Base-by-base conservation (phyloP, 2,888 invertebrate genomes). In the Apocheima hispidaria region DNA sequence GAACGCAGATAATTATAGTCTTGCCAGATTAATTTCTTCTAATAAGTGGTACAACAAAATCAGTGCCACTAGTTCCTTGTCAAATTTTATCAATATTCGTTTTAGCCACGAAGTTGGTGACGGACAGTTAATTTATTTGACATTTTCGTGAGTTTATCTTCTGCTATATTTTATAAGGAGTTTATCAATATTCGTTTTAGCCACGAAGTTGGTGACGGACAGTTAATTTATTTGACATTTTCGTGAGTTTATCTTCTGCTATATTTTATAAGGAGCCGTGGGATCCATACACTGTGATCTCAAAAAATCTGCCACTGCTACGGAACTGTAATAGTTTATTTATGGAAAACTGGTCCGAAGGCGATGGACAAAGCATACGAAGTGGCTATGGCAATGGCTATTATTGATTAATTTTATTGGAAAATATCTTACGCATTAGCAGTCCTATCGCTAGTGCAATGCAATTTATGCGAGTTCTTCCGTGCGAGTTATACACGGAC, bases 281-380 rank as follows among this genome's bases (percentile, higher is more conserved):
- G 40, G 63, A 64, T 53, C 44, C 38, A 64, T 53, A 38, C 38
- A 23, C 44, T 4, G 30, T 9, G 30, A 10, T 36, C 21, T 16
- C 16, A 57, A 65, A 50, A 46, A 46, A 46, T 53, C 50, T 57
- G 72, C 72, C 65, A 76, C 74, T 65, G 68, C 77, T 76, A 76
- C 75, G 74, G 74, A 60, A 65, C 66, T 66, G 16, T 54, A 56
- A 69, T 69, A 57, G 62, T 60, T 62, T 59, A 65, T 69, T 65
- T 65, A 69, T 68, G 60, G 60, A 63, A 69, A 62, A 61, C 40
- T 50, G 35, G 30, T 65, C 57, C 67, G 55, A 68, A 46, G 66
- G 68, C 33, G 21, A 20, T 16, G 33, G 30, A 64, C 53, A 71
- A 69, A 69, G 63, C 65, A 52, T 56, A 57, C 58, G 65, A 65